These are phyloP conservation scores for Sciaenops ocellatus DNA, from an alignment of 2,797 vertebrate species.

Conservation along the genomic window DNA sequence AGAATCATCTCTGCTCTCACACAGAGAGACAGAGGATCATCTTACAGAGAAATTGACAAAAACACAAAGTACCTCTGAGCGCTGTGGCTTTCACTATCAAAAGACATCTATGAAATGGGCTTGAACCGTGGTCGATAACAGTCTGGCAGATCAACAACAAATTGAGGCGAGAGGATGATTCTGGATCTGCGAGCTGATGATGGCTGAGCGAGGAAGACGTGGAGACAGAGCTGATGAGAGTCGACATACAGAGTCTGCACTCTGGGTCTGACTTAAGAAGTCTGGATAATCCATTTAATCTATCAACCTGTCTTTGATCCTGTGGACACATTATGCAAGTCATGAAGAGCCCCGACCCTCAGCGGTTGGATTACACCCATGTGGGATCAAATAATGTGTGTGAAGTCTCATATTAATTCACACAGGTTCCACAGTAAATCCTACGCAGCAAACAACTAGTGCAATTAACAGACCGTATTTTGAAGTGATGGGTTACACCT, in stretches of 20 bases:
- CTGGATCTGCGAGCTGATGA: background rate
- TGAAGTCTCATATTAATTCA: too few species aligned
- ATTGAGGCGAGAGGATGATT: background rate
- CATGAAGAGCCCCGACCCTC: background rate
- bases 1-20: background rate
- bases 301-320: background rate
- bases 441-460: too few species aligned
- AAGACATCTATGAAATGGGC: background rate
- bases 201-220: background rate
- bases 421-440: too few species aligned
- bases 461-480: too few species aligned
- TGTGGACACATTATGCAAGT: background rate
- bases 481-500: too few species aligned
- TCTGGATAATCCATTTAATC: background rate
- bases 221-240: background rate
- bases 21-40: background rate
- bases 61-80: background rate
- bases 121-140: background rate
- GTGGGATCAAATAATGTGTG: background rate
- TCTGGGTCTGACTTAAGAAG: background rate
- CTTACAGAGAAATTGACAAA: background rate
- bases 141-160: background rate
- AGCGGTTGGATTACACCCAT: too few species aligned
- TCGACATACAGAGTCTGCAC: too few species aligned
- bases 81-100: background rate